Conservation (phyloP, 2,888 invertebrate species). For the Thysanoteuthis rhombus region DNA sequence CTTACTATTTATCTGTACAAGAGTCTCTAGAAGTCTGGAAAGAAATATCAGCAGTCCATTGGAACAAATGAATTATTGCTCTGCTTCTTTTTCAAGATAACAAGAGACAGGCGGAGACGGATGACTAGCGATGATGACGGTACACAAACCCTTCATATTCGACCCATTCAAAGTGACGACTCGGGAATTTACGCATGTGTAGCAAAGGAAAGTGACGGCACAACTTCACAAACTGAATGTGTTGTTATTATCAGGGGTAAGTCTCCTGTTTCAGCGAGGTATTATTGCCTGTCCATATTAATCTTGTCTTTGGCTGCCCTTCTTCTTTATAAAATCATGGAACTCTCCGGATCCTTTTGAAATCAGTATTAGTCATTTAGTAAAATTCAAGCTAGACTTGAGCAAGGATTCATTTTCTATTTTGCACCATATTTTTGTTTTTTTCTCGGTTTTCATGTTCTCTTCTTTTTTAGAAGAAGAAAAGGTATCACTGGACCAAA, state of each 20-base stretch:
- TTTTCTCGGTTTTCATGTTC: neutral
- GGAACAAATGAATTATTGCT: neutral
- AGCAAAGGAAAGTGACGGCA: slow-evolving; percentile 22
- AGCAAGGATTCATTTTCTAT: neutral
- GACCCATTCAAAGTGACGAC: slow-evolving; percentile 19
- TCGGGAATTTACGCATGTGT: slow-evolving; percentile 24
- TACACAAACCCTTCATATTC: neutral
- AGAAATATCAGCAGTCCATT: no score
- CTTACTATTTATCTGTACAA: no score
- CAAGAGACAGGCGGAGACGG: neutral
- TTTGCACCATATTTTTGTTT: neutral
- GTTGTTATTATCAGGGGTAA: slow-evolving; percentile 17
- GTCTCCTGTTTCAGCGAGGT: neutral
- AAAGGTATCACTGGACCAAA: neutral
- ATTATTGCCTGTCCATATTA: neutral
- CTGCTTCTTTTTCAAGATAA: neutral
- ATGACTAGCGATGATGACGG: neutral
- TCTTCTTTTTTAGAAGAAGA: neutral
- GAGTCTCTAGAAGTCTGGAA: no score
- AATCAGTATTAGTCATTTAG: neutral
- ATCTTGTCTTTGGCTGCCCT: neutral
- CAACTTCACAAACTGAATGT: slow-evolving; percentile 29
- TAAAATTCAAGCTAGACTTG: neutral
- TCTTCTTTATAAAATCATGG: neutral
- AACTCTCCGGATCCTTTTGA: neutral